phyloP scores from a whole-genome alignment of 2,888 invertebrate genomes.

The Tenthredo scrophulariae region DNA sequence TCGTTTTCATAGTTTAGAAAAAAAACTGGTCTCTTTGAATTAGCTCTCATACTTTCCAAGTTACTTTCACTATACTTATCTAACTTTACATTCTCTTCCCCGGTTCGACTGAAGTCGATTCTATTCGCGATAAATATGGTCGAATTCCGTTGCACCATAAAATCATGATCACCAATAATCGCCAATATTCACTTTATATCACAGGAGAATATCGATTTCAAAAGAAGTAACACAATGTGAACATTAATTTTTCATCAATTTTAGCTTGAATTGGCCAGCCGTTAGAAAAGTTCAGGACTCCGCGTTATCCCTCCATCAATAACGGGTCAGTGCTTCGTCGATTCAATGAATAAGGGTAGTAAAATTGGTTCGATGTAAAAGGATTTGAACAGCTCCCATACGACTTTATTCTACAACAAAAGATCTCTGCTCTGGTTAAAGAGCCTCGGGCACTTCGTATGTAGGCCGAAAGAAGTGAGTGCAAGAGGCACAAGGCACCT shows the following conservation, averaged over 20 bases:
- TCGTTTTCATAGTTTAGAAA: neutral
- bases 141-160: neutral
- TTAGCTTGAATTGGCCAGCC: neutral
- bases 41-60: neutral
- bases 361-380: slow-evolving; percentile 37
- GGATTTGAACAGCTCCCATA: slow-evolving; percentile 12
- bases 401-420: slow-evolving; percentile 35
- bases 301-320: neutral
- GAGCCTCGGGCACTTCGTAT: slow-evolving; percentile 45
- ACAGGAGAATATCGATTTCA: neutral
- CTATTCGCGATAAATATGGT: neutral
- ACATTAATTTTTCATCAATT: neutral
- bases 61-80: neutral
- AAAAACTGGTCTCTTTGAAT: neutral
- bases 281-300: neutral
- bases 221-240: neutral
- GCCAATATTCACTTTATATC: neutral
- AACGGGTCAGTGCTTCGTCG: slow-evolving; percentile 15
- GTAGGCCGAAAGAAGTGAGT: slow-evolving; percentile 12
- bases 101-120: neutral
- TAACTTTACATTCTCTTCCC: neutral
- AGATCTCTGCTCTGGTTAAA: slow-evolving; percentile 10
- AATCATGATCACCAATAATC: neutral
- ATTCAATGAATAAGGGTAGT: slow-evolving; percentile 11
- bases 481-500: slow-evolving; percentile 5